These are phyloP conservation scores for Rachycentron canadum DNA, from an alignment of 2,797 vertebrate species.

Conservation along the genomic window DNA sequence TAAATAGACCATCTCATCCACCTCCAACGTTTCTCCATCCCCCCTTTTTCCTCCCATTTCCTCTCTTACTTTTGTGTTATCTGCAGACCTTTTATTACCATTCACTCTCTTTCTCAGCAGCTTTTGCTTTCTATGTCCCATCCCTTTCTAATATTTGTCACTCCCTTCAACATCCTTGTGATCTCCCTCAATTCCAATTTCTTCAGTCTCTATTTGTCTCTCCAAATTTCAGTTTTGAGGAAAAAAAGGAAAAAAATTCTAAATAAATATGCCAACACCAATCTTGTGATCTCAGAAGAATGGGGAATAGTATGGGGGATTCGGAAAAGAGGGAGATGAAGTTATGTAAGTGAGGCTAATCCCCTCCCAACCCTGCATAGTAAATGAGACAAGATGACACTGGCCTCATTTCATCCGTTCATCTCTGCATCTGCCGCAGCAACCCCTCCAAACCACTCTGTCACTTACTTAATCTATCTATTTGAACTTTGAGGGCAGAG, in stretches of 20 bases:
- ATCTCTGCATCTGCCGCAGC: slow-evolving; percentile 48
- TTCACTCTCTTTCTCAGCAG: not conserved
- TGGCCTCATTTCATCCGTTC: slow-evolving; percentile 73
- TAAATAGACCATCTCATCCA: slow-evolving; percentile 79
- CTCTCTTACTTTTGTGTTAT: slow-evolving; percentile 47
- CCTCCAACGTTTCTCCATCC: slow-evolving; percentile 41
- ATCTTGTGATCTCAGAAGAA: slow-evolving; percentile 55
- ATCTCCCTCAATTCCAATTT: slow-evolving; percentile 8
- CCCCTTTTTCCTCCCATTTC: slow-evolving; percentile 35
- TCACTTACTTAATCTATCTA: slow-evolving; percentile 51
- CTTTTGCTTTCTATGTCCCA: slow-evolving; percentile 32
- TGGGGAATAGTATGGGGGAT: slow-evolving; percentile 4
- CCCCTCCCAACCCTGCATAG: slow-evolving; percentile 77
- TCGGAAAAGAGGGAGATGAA: slow-evolving; percentile 39
- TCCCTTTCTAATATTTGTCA: slow-evolving; percentile 1
- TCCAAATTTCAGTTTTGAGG: slow-evolving; percentile 8
- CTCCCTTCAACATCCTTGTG: slow-evolving; percentile 12
- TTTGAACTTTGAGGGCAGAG: slow-evolving; percentile 57
- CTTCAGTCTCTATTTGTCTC: not conserved
- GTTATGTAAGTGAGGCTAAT: slow-evolving; percentile 84
- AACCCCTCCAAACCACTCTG: slow-evolving; percentile 31
- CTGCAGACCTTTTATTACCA: slow-evolving; percentile 47
- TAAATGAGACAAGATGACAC: slow-evolving; percentile 75
- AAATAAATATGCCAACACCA: slow-evolving; percentile 60
- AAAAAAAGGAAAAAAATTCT: slow-evolving; percentile 29